Percentiles rank a stretch among this genome's conserved stretches.
phyloP scores from a whole-genome alignment of 2,797 vertebrate genomes.

The Sorex maritimensis region DNA sequence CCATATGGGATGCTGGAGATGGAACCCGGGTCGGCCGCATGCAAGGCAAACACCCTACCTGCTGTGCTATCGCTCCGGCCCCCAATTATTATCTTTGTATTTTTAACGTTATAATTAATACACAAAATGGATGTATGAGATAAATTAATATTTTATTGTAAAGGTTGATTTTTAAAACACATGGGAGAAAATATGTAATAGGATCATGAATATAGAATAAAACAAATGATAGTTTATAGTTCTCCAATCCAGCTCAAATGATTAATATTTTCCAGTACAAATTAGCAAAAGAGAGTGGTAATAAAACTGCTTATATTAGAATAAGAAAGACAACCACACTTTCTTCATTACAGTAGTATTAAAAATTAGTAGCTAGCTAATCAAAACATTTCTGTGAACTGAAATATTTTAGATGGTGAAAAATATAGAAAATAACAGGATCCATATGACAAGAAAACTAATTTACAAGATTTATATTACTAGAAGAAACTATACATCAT shows the following conservation, averaged over 20 bases:
- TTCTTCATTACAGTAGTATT: neutral
- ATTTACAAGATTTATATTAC: neutral
- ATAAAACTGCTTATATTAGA: conserved; percentile 3
- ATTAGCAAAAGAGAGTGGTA: neutral
- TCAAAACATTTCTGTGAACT: neutral
- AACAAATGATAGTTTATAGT: neutral
- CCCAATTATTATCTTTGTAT: too few species aligned
- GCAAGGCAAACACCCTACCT: too few species aligned
- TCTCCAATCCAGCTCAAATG: neutral
- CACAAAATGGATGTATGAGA: neutral
- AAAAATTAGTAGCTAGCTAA: neutral
- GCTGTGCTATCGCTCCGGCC: too few species aligned
- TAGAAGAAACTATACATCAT: neutral
- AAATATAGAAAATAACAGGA: neutral
- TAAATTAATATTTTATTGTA: neutral
- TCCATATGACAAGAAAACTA: neutral
- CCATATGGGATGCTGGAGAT: too few species aligned
- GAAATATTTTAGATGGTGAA: neutral
- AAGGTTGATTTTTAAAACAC: neutral
- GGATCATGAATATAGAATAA: neutral
- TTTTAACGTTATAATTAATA: neutral
- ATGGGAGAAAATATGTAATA: neutral
- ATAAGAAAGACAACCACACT: neutral
- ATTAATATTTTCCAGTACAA: neutral
- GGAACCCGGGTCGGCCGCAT: too few species aligned